These are phyloP conservation scores for Lingula anatina DNA, from an alignment of 2,888 invertebrate species.

Conservation along the genomic window DNA sequence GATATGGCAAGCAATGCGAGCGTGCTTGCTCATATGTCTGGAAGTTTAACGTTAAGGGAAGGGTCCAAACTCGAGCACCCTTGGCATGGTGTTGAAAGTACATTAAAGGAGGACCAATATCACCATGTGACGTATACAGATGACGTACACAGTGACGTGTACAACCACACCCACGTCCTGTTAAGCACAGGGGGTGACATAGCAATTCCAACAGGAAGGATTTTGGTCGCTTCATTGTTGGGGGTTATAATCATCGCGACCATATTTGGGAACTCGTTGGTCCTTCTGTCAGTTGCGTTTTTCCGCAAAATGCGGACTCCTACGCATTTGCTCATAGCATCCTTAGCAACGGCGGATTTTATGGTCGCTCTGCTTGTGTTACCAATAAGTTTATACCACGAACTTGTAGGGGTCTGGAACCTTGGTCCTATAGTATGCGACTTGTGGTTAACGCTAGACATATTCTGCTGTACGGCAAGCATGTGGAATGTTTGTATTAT, in stretches of 20 bases:
- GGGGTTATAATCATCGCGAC: slow-evolving; percentile 89
- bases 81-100: too few relatives aligned
- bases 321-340: slow-evolving; percentile 93
- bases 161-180: too few relatives aligned
- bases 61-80: too few relatives aligned
- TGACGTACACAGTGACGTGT: too few relatives aligned
- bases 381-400: slow-evolving; percentile 53
- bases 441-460: slow-evolving; percentile 96
- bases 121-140: too few relatives aligned
- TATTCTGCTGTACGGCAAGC: slow-evolving; percentile 94
- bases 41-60: too few relatives aligned
- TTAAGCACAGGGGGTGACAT: too few relatives aligned
- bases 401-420: slow-evolving; percentile 63
- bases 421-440: slow-evolving; percentile 83
- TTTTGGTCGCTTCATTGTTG: too few relatives aligned
- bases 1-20: too few relatives aligned
- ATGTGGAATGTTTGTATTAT: slow-evolving; percentile 95
- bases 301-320: slow-evolving; percentile 91
- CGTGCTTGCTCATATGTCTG: too few relatives aligned
- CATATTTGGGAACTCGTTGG: slow-evolving; percentile 95
- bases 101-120: too few relatives aligned
- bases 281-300: slow-evolving; percentile 92
- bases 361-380: slow-evolving; percentile 87
- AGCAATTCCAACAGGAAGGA: too few relatives aligned
- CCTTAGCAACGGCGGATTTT: slow-evolving; percentile 92